Percentiles rank a stretch among this genome's conserved stretches.
These are phyloP conservation scores for Poliocrania exsul DNA, from an alignment of 2,797 vertebrate species.

Conservation along the genomic window DNA sequence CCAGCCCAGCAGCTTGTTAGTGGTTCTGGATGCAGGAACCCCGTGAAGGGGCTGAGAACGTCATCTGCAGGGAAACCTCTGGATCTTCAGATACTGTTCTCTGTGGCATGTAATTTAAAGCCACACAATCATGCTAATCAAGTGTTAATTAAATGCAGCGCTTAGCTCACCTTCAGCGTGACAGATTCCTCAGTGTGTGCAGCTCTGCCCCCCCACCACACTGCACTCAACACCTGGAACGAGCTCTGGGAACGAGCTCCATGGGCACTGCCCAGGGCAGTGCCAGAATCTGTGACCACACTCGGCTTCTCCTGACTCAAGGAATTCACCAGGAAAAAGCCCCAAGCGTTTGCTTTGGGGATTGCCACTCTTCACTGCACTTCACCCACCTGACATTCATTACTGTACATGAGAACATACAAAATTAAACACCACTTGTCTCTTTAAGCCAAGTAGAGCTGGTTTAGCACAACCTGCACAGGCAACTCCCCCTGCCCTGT, in stretches of 20 bases:
- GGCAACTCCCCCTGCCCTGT: background rate
- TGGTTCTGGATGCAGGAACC: background rate
- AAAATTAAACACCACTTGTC: background rate
- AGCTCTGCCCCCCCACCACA: background rate
- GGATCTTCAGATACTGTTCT: background rate
- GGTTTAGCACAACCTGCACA: background rate
- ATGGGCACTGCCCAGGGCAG: background rate
- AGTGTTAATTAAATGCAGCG: background rate
- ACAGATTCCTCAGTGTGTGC: background rate
- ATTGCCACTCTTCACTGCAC: background rate
- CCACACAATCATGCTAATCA: background rate
- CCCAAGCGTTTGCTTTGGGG: background rate
- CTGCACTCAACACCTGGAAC: background rate
- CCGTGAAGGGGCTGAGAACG: background rate
- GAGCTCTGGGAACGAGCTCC: background rate
- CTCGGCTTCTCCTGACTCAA: accelerated
- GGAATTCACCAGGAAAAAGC: background rate
- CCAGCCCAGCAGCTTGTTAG: background rate
- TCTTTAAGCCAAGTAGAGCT: background rate
- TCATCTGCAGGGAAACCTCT: background rate
- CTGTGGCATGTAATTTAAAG: background rate
- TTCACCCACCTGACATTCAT: background rate
- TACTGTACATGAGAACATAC: accelerated
- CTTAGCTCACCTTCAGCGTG: background rate
- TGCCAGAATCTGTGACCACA: background rate